phyloP scores from a whole-genome alignment of 2,797 vertebrate species.

The Dicrostonyx torquatus region DNA sequence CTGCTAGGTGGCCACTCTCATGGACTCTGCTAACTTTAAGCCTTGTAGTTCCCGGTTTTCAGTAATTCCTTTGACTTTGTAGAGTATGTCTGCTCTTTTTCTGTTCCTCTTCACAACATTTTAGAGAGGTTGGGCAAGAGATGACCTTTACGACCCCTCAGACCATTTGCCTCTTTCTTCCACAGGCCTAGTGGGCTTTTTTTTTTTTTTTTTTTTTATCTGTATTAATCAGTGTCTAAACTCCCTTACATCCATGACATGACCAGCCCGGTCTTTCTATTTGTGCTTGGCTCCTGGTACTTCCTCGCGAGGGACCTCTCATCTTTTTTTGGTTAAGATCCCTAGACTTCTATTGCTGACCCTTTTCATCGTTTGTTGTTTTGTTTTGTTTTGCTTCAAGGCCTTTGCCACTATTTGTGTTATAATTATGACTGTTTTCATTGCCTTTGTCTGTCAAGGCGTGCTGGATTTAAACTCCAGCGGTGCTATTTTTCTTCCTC shows the following conservation, averaged over 20 bases:
- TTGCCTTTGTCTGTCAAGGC: not conserved
- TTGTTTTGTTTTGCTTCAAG: not conserved
- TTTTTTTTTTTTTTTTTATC: too few species aligned
- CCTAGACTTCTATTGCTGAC: not conserved
- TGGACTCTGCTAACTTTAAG: not conserved
- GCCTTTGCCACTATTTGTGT: not conserved
- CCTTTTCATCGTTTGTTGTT: not conserved
- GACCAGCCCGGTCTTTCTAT: not conserved
- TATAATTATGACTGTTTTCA: not conserved
- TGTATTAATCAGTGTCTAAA: not conserved
- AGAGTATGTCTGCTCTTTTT: not conserved
- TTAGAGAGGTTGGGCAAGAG: not conserved
- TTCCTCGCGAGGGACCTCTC: not conserved
- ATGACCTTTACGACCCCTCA: not conserved
- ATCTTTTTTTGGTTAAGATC: not conserved
- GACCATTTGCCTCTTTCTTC: not conserved
- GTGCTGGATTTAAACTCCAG: not conserved
- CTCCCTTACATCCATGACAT: not conserved
- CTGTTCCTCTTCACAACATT: not conserved
- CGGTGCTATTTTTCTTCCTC: not conserved
- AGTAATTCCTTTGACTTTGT: not conserved
- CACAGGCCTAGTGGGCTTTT: not conserved
- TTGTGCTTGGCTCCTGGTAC: not conserved
- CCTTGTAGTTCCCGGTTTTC: not conserved
- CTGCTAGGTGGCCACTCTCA: not conserved